A percentile compares a stretch with the other conserved stretches of the same genome.
Conservation (phyloP, 1,140 invertebrate genomes). For the Orchesella cincta region DNA sequence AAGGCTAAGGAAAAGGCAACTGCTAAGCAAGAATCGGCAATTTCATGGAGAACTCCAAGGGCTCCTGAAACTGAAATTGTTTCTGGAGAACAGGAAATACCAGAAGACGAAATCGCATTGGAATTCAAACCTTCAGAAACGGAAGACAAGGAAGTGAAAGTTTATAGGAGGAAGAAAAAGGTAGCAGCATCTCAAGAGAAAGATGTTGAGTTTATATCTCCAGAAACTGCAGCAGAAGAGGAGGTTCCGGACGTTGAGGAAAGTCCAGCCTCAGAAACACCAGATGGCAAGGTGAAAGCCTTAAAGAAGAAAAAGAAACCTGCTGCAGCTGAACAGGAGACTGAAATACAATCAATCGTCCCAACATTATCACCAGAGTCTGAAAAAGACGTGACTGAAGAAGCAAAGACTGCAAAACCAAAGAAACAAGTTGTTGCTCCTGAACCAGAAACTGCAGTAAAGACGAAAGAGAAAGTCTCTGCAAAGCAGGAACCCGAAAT, state of each 20-base stretch:
- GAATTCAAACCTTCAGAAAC: neutral
- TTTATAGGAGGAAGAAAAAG: conserved; percentile 54
- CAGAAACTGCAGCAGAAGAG: conserved; percentile 56
- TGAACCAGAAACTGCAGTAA: conserved; percentile 45
- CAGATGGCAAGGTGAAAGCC: conserved; percentile 46
- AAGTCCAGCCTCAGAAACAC: conserved; percentile 53
- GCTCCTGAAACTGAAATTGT: neutral
- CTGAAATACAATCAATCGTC: conserved; percentile 51
- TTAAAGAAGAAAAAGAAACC: conserved; percentile 53
- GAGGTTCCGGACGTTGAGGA: conserved; percentile 58
- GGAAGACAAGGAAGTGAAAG: neutral
- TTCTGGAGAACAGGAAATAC: neutral
- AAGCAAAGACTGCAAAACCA: conserved; percentile 16
- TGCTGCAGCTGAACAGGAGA: conserved; percentile 56
- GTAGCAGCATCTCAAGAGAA: conserved; percentile 56
- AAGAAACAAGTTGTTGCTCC: conserved; percentile 32
- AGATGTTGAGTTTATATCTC: conserved; percentile 54
- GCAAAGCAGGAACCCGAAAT: conserved; percentile 39
- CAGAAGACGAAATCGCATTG: neutral
- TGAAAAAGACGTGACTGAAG: conserved; percentile 27
- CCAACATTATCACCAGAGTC: neutral
- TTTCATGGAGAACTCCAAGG: neutral
- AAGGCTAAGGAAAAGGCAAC: neutral
- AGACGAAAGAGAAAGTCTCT: conserved; percentile 32
- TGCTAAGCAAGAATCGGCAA: neutral